These are phyloP conservation scores for Halichoerus grypus DNA, from an alignment of 2,113 vertebrate species.

Conservation along the genomic window DNA sequence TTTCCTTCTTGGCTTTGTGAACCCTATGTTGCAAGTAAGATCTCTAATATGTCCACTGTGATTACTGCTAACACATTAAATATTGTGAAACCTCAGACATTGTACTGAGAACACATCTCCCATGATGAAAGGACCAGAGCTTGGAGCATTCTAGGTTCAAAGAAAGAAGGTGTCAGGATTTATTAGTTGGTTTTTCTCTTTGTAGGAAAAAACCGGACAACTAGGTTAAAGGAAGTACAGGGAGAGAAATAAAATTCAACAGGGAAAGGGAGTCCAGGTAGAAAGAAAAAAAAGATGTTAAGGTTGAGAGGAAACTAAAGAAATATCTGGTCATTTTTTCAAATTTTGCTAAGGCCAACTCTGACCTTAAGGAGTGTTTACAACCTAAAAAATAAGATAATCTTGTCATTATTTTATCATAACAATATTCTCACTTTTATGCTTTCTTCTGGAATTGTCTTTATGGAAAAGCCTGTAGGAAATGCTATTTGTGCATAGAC, in stretches of 20 bases:
- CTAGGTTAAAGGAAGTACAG: background rate
- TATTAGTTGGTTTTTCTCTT: background rate
- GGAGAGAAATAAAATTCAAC: background rate
- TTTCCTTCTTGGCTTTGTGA: background rate
- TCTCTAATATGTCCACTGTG: background rate
- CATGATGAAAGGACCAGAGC: background rate
- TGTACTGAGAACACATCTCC: background rate
- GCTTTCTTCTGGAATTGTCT: constrained; percentile 33
- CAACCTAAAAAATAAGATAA: background rate
- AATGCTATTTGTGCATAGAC: constrained; percentile 33
- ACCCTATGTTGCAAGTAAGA: background rate
- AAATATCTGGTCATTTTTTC: background rate
- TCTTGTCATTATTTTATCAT: background rate
- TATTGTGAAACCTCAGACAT: background rate
- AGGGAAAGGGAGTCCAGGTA: background rate
- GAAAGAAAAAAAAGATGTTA: background rate
- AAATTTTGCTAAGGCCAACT: background rate
- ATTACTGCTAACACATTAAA: background rate
- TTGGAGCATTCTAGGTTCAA: background rate
- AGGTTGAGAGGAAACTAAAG: background rate
- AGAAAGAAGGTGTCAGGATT: background rate
- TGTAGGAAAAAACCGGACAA: background rate
- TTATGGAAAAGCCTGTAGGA: constrained; percentile 52
- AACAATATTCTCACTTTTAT: background rate
- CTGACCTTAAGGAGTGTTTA: background rate